Evolutionary conservation across 2,113 vertebrate species (phyloP).

Genomic region (Oriolus oriolus): DNA sequence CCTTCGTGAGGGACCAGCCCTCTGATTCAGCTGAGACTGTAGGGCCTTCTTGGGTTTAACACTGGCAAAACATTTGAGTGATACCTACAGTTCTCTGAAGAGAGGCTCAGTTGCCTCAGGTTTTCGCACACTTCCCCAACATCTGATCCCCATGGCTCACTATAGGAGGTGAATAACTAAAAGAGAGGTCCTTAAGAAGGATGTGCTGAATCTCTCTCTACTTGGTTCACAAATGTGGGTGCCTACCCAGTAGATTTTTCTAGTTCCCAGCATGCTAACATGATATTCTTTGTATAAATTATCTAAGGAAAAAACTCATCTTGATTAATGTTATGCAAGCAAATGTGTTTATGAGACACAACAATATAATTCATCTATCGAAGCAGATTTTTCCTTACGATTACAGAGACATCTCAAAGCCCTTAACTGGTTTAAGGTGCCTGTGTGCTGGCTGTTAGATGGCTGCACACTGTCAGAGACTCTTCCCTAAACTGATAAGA

Average conservation of each 20-base stretch:
- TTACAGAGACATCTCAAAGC: not conserved
- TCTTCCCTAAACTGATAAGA: not conserved
- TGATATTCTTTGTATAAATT: not conserved
- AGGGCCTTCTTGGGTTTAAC: not conserved
- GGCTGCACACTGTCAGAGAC: not conserved
- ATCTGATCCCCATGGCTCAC: not conserved
- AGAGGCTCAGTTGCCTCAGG: not conserved
- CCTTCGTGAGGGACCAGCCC: not conserved
- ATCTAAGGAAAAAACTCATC: not conserved
- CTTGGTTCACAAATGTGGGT: not conserved
- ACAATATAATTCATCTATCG: not conserved
- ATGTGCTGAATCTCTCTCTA: not conserved
- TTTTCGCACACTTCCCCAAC: not conserved
- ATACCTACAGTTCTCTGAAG: not conserved
- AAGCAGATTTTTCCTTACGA: not conserved
- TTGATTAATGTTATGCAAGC: not conserved
- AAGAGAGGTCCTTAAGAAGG: not conserved
- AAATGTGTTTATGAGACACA: not conserved
- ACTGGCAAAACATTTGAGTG: not conserved
- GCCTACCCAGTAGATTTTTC: not conserved
- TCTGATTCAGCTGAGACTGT: not conserved
- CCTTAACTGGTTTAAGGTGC: not conserved
- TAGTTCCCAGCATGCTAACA: not conserved
- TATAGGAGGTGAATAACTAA: not conserved
- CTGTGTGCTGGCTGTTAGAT: not conserved